phyloP scores from a whole-genome alignment of 2,797 vertebrate genomes.

The Coregonus sp. region DNA sequence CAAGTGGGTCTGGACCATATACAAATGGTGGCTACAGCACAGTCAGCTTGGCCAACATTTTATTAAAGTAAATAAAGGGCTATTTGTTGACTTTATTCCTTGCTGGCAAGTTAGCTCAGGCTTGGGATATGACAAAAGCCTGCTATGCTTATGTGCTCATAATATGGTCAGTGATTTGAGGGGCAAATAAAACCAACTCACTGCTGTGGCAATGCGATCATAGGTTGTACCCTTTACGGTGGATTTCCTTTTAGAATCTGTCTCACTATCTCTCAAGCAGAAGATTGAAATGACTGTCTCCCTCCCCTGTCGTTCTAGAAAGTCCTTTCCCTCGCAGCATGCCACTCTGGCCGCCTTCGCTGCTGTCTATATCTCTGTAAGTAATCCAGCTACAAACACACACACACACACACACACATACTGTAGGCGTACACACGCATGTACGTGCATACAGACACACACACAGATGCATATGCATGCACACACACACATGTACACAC shows the following conservation, averaged over 20 bases:
- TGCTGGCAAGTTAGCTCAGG: too few species aligned
- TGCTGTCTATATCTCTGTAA: constrained; percentile 94
- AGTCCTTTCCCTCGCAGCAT: constrained; percentile 95
- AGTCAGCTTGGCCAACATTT: not conserved
- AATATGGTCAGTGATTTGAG: not conserved
- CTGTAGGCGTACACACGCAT: not conserved
- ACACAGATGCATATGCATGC: too few species aligned
- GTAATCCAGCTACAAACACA: constrained; percentile 56
- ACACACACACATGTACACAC: too few species aligned
- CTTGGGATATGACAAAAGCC: not conserved
- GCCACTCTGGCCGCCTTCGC: constrained; percentile 93
- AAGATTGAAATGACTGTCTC: not conserved
- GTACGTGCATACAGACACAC: too few species aligned
- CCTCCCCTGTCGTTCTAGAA: constrained; percentile 73
- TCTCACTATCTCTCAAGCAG: constrained; percentile 8
- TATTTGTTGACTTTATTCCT: not conserved
- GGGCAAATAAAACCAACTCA: not conserved
- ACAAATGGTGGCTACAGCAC: not conserved
- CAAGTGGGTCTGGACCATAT: not conserved
- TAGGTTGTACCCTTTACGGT: not conserved
- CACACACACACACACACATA: constrained; percentile 10
- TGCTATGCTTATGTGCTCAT: not conserved
- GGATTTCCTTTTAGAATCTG: not conserved
- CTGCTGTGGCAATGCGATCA: constrained; percentile 3
- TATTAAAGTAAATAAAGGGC: not conserved